Evolutionary conservation across 2,113 vertebrate genomes (phyloP).

Genomic region (Psilopsiagon aymara): DNA sequence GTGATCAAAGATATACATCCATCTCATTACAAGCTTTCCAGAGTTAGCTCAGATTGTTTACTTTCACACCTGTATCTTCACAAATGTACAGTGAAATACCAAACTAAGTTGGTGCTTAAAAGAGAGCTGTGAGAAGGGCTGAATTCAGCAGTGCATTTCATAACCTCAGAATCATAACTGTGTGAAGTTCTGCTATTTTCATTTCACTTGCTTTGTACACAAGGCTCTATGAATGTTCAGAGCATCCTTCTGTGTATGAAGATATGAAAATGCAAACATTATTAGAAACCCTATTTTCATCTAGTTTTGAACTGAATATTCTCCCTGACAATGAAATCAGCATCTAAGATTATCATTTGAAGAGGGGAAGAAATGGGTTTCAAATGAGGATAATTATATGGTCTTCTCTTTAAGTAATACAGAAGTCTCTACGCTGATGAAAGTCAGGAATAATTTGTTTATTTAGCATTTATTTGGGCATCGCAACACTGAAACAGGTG

Average conservation of each 20-base stretch:
- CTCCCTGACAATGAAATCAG: neutral
- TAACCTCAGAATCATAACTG: neutral
- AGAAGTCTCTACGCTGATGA: slow-evolving; percentile 41
- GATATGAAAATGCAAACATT: neutral
- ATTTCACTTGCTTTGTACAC: neutral
- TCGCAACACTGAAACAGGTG: neutral
- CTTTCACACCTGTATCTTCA: neutral
- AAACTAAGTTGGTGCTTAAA: neutral
- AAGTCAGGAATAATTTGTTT: slow-evolving; percentile 54
- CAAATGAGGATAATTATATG: slow-evolving; percentile 41
- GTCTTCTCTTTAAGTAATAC: neutral
- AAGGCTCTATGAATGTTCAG: neutral
- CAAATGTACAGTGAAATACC: neutral
- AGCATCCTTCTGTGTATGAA: neutral
- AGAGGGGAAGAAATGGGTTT: neutral
- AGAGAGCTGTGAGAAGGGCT: neutral
- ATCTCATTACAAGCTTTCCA: neutral
- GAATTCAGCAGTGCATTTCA: neutral
- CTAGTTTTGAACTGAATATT: neutral
- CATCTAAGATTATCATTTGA: slow-evolving; percentile 22
- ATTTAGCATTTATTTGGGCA: slow-evolving; percentile 28
- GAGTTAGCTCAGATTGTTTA: neutral
- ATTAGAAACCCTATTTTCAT: slow-evolving; percentile 19
- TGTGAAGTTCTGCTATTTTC: neutral
- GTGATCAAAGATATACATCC: neutral